Evolutionary conservation across 2,113 vertebrate species (phyloP), one percentile per base, ranked within the genome.

Genomic region (Equus quagga): DNA sequence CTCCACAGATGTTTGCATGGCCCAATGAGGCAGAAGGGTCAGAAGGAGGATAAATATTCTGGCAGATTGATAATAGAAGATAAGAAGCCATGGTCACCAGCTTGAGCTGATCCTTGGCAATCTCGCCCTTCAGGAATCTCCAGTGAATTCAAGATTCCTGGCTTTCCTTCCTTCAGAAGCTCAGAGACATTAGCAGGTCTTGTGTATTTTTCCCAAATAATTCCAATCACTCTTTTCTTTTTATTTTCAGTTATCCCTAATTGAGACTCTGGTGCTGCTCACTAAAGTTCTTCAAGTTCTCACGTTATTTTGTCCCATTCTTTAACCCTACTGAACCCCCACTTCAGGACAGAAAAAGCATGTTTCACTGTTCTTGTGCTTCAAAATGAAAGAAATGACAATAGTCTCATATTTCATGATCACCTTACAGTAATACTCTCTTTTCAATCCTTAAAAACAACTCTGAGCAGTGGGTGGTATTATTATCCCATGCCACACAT

Each of bases 341-440:
- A 8, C 26, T 97, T 76, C 65, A 95, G 69, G 33, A 72, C 3
- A 84, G 26, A 58, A 80, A 70, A 91, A 72, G 13, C 15, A 36
- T 36, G 8, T 65, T 75, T 60, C 54, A 44, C n/a, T 60, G 41
- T 18, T 62, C 56, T 67, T 83, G 28, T 36, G 26, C 84, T 73
- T 94, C 81, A 91, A 88, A 90, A 79, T 82, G 4, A 94, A 93
- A 95, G 28, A 75, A 58, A 72, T 19, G 41, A 85, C 94, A 76
- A 36, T 19, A 36, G 31, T 31, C 36, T 92, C 46, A 5, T 82
- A 31, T 88, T 95, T 75, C 26, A 62, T 26, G 51, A 82, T 21
- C 3, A 64, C 6, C 36, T 91, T 54, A 65, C 26, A 82, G 33
- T 24, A 86, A 62, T 24, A 28, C 51, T 9, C 18, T 90, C 75